phyloP scores from a whole-genome alignment of 1,140 invertebrate species.

The Venustaconcha ellipsiformis region DNA sequence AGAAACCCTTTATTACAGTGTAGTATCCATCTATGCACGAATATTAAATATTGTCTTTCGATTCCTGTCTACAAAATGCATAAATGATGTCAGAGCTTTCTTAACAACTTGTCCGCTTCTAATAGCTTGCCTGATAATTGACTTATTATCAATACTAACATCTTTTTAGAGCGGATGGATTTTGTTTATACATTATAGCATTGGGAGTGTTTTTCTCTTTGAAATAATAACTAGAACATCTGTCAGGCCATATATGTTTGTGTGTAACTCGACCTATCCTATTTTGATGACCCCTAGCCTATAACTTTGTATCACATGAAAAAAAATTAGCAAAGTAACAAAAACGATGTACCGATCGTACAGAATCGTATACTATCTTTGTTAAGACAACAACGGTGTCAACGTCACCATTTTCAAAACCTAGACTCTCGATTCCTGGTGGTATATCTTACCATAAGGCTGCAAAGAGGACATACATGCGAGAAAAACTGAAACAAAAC shows the following conservation, averaged over 20 bases:
- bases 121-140: constrained; percentile 23
- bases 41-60: constrained; percentile 29
- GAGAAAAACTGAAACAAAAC: too few relatives aligned
- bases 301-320: too few relatives aligned
- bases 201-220: background rate
- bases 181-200: constrained; percentile 1
- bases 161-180: constrained; percentile 20
- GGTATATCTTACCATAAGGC: too few relatives aligned
- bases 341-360: too few relatives aligned
- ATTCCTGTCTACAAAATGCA: constrained; percentile 23
- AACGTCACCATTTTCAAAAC: too few relatives aligned
- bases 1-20: constrained; percentile 21
- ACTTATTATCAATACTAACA: constrained; percentile 27
- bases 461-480: too few relatives aligned
- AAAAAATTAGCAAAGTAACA: too few relatives aligned
- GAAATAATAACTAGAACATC: constrained; percentile 19
- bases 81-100: constrained; percentile 25
- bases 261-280: background rate
- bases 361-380: too few relatives aligned
- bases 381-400: too few relatives aligned
- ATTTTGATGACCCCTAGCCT: too few relatives aligned
- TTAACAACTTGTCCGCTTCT: constrained; percentile 16
- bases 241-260: constrained; percentile 4
- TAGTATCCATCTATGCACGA: constrained; percentile 28
- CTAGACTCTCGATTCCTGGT: too few relatives aligned